Evolutionary conservation across 2,888 invertebrate species (phyloP).

Genomic region (Drosophila multiciliata): DNA sequence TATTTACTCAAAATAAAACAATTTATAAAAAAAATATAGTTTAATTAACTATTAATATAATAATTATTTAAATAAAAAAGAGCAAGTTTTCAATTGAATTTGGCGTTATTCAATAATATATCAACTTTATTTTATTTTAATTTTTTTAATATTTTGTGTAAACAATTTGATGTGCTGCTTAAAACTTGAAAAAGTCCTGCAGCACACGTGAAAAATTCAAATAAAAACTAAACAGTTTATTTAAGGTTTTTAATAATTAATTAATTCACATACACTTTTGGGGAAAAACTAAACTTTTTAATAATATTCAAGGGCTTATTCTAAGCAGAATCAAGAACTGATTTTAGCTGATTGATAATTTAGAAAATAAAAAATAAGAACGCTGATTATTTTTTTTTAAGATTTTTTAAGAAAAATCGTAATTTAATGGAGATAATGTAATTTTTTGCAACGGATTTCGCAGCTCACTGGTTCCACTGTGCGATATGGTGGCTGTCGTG

Average conservation of each 20-base stretch:
- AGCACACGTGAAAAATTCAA: not conserved
- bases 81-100: not conserved
- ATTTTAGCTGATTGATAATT: too few relatives aligned
- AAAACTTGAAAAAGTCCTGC: not conserved
- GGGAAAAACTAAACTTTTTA: not conserved
- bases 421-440: not conserved
- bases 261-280: not conserved
- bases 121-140: not conserved
- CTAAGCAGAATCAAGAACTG: too few relatives aligned
- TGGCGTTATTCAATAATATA: not conserved
- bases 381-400: too few relatives aligned
- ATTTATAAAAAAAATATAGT: not conserved
- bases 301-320: not conserved
- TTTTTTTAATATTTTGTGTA: not conserved
- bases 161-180: not conserved
- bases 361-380: too few relatives aligned
- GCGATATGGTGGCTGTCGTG: slow-evolving; percentile 7
- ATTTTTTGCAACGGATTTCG: not conserved
- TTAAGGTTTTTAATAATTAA: not conserved
- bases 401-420: too few relatives aligned
- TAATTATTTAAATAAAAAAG: not conserved
- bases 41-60: not conserved
- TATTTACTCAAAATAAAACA: not conserved
- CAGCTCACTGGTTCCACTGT: slow-evolving; percentile 3
- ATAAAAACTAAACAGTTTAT: not conserved